phyloP scores from a whole-genome alignment of 2,113 vertebrate species.

The Stegastes partitus region DNA sequence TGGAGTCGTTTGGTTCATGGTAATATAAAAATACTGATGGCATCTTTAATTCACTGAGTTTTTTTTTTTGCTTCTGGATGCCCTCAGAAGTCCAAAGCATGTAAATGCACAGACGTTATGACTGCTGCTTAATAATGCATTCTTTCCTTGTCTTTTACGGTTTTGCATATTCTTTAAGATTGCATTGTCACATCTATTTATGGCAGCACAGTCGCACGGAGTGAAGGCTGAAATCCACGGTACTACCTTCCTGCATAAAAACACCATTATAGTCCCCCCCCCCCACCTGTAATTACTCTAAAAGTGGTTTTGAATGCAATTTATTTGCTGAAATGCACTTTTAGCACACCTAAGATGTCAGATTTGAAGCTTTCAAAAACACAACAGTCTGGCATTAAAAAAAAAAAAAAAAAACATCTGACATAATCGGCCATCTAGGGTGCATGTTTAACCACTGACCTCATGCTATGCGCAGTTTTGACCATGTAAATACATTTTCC shows the following conservation, averaged over 20 bases:
- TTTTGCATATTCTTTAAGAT: background rate
- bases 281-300: background rate
- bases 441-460: background rate
- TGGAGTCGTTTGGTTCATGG: too few relatives aligned
- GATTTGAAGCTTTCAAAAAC: background rate
- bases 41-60: background rate
- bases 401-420: background rate
- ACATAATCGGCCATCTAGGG: background rate
- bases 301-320: background rate
- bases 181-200: constrained; percentile 18
- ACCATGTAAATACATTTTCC: background rate
- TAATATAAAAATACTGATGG: too few relatives aligned
- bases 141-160: background rate
- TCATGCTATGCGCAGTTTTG: background rate
- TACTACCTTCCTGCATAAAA: constrained; percentile 9
- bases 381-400: too few relatives aligned
- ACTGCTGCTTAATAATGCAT: constrained; percentile 5
- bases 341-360: background rate
- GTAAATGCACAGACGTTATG: background rate
- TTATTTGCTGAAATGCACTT: background rate
- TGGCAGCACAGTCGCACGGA: background rate
- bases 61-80: background rate
- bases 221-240: background rate
- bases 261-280: background rate
- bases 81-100: background rate